Conservation (phyloP, 2,113 vertebrate genomes). For the Sapajus apella region DNA sequence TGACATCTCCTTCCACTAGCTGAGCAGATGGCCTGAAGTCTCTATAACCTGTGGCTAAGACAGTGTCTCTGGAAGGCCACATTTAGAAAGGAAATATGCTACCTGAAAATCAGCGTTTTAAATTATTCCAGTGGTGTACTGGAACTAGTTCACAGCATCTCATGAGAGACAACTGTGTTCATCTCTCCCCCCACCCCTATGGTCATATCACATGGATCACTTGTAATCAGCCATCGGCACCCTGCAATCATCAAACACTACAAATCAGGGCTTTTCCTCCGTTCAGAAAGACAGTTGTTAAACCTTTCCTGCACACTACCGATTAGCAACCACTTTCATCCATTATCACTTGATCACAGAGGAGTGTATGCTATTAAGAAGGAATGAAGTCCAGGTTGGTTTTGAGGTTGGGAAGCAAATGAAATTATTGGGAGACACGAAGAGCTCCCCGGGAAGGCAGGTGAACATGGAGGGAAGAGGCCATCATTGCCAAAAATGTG, state of each 20-base stretch:
- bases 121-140: background rate
- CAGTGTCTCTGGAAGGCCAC: slow-evolving; percentile 24
- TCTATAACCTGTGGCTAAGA: background rate
- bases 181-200: background rate
- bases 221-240: background rate
- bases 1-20: background rate
- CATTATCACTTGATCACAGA: background rate
- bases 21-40: background rate
- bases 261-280: background rate
- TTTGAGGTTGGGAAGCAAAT: background rate
- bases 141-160: background rate
- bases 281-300: background rate
- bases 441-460: background rate
- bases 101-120: background rate
- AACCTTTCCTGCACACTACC: background rate
- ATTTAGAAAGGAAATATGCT: slow-evolving; percentile 11
- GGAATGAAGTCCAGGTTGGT: background rate
- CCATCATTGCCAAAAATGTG: background rate
- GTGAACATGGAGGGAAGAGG: background rate
- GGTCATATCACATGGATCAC: background rate
- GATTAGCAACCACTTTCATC: background rate
- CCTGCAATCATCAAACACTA: background rate
- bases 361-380: background rate
- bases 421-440: background rate
- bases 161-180: background rate